Evolutionary conservation across 2,113 vertebrate species (phyloP), one percentile per base, ranked within the genome.

Genomic region (Argyrosomus japonicus): DNA sequence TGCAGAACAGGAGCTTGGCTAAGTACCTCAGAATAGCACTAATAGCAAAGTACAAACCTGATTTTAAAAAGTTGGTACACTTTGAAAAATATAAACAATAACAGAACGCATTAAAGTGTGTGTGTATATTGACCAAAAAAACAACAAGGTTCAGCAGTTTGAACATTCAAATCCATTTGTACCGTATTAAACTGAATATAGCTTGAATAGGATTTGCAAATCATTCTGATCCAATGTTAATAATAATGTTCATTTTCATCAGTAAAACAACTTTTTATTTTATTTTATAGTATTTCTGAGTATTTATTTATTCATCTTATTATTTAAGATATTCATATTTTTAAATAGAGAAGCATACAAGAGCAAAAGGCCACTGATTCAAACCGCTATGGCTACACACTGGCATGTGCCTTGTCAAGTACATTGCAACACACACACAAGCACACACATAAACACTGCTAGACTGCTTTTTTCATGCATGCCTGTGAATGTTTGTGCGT

Each of bases 401-500:
- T 54, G 56, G 12, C 32, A 19, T 68, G n/a, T 50, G 21, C 23
- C 53, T 80, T 19, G 64, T 56, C 21, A 65, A 62, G 72, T 51
- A 8, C 11, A 47, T 19, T 74, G 27, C 17, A 45, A 43, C 19
- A 61, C 45, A 53, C 40, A 43, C 40, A 54, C 29, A 63, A 8
- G 57, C 36, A 23, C 27, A 77, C 29, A 48, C 18, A 69, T 12
- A 70, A 13, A 73, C 58, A 62, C 12, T n/a, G 70, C 51, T 62
- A n/a, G 60, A 48, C 65, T 48, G 47, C 15, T 5, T 69, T 18
- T 53, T 56, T 48, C n/a, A n/a, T n/a, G 58, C 23, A n/a, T 51
- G 51, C 48, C n/a, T 71, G 48, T 48, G 58, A 27, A 47, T 27
- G 75, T 61, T 29, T 71, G 68, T 27, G 68, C 21, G 36, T 64